Conservation (phyloP, 2,797 vertebrate species). For the Squalus acanthias region DNA sequence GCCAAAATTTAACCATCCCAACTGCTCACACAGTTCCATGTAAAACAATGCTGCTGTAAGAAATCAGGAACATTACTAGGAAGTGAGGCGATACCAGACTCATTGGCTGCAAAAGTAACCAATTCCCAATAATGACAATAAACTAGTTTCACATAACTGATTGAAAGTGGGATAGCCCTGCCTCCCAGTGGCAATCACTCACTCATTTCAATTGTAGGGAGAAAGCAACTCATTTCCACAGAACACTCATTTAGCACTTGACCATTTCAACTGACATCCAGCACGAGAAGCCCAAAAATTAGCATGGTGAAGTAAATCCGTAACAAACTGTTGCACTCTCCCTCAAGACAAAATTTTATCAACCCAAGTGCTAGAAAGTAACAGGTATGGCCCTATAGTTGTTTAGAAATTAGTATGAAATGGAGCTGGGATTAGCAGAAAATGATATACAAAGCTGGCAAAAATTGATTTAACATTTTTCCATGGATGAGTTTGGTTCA, state of each 20-base stretch:
- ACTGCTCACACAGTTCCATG: background rate
- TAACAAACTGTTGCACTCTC: too few relatives aligned
- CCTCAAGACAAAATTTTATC: background rate
- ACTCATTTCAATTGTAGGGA: too few relatives aligned
- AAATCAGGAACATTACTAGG: background rate
- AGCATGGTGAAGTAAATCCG: background rate
- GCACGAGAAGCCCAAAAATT: background rate
- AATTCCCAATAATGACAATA: background rate
- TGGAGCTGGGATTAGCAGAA: background rate
- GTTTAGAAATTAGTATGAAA: background rate
- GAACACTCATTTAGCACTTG: too few relatives aligned
- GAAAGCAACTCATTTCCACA: too few relatives aligned
- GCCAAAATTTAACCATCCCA: background rate
- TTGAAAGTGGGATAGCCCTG: too few relatives aligned
- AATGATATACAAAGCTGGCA: background rate
- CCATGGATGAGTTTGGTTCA: background rate
- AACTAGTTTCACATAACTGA: background rate
- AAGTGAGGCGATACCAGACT: too few relatives aligned
- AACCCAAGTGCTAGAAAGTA: background rate
- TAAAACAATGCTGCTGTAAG: background rate
- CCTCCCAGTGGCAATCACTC: background rate
- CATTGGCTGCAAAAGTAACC: background rate
- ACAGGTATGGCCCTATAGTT: background rate
- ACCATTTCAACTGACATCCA: too few relatives aligned
- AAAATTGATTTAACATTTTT: background rate